Percentiles rank a stretch among this genome's conserved stretches.
Evolutionary conservation across 2,888 invertebrate genomes (phyloP).

Genomic region (Chironomus riparius): DNA sequence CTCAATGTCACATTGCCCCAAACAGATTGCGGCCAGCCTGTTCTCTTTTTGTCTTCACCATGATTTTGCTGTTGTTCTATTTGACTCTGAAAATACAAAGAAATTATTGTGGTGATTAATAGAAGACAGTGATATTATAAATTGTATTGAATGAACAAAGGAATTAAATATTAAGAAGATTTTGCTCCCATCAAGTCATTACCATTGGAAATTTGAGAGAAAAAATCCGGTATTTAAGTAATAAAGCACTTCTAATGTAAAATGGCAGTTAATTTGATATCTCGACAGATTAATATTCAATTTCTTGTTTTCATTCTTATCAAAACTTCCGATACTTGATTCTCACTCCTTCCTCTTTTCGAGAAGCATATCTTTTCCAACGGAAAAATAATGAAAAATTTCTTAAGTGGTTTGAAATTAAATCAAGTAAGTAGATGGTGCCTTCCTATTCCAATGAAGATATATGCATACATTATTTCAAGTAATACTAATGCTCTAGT

Average conservation of each 20-base stretch:
- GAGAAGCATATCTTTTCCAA: background rate
- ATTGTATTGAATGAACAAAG: background rate
- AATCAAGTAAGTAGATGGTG: background rate
- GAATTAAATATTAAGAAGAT: background rate
- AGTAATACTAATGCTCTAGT: background rate
- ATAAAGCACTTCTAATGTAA: background rate
- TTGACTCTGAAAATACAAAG: conserved; percentile 16
- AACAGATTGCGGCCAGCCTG: conserved; percentile 95
- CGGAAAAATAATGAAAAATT: background rate
- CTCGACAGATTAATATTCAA: background rate
- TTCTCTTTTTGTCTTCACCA: conserved; percentile 60
- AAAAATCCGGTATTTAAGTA: background rate
- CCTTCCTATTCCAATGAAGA: background rate
- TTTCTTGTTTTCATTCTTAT: background rate
- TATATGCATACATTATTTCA: background rate
- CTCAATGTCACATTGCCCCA: conserved; percentile 51
- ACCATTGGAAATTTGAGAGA: background rate
- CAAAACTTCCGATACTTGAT: conserved; percentile 24
- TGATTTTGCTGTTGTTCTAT: conserved; percentile 19
- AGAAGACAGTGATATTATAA: background rate
- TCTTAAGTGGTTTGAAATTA: conserved; percentile 6
- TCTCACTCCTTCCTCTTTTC: background rate
- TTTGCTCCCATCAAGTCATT: background rate
- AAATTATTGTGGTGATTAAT: background rate
- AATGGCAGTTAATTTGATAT: conserved; percentile 11